Evolutionary conservation across 2,888 invertebrate genomes (phyloP).

Genomic region (Sabatieria punctata): DNA sequence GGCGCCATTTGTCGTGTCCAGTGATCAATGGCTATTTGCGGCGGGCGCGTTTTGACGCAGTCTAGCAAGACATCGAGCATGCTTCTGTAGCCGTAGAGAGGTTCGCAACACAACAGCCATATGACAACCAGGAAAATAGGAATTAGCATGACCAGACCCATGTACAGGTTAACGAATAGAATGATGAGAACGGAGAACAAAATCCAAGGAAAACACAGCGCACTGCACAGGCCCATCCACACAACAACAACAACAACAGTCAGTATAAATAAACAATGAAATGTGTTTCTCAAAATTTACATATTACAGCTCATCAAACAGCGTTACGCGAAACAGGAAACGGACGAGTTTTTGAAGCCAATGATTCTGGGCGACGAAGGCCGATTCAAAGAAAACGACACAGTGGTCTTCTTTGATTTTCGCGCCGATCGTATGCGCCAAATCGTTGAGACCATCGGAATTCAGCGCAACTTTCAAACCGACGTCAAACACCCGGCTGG

Average conservation of each 20-base stretch:
- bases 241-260: background rate
- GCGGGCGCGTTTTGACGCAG: too few species aligned
- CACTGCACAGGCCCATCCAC: background rate
- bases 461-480: constrained; percentile 25
- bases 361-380: constrained; percentile 31
- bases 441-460: constrained; percentile 32
- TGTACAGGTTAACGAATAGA: too few species aligned
- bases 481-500: constrained; percentile 18
- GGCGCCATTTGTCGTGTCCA: too few species aligned
- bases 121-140: too few species aligned
- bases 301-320: constrained; percentile 22
- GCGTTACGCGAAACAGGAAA: constrained; percentile 31
- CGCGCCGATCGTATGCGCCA: constrained; percentile 37
- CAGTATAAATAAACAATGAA: too few species aligned
- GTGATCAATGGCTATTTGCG: too few species aligned
- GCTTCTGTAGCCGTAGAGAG: too few species aligned
- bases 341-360: constrained; percentile 37
- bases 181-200: too few species aligned
- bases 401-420: constrained; percentile 36
- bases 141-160: too few species aligned
- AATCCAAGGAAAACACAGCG: background rate
- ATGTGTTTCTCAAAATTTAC: constrained; percentile 13
- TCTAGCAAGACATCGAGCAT: too few species aligned
- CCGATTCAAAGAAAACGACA: constrained; percentile 31
- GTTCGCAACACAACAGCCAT: too few species aligned